Evolutionary conservation across 2,888 invertebrate species (phyloP), one percentile per base, ranked within the genome.

Genomic region (Philereme vetulata): DNA sequence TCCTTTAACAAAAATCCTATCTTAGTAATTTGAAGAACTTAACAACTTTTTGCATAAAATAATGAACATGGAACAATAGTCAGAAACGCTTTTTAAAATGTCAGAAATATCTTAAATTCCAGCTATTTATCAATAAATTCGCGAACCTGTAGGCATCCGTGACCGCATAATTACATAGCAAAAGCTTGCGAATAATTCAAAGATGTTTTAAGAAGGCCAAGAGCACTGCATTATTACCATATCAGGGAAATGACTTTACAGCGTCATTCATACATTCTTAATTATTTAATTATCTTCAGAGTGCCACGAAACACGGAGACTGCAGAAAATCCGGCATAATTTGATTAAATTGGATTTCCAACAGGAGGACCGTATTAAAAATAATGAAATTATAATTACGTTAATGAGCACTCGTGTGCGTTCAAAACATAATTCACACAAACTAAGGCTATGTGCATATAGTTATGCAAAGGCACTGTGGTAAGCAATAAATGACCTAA

Each of bases 201-300:
- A 88, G 86, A 88, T 86, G 88, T 86, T 67, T n/a, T n/a, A n/a
- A n/a, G n/a, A n/a, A n/a, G 76, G 88, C 85, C 88, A 86, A 81
- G 88, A 89, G 89, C 83, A 87, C 87, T 90, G 88, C 89, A 89
- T 90, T 90, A 90, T 90, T 87, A 90, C 88, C 86, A 87, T 88
- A 88, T 88, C 85, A 85, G 83, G 69, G 82, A 84, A 89, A 88
- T 86, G 84, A 85, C 85, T 89, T 86, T 86, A 86, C 85, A 82
- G 82, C 87, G 82, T 88, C 86, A 89, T 88, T 90, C 89, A 90
- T 90, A 89, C 88, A 90, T 90, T 89, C 81, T 88, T 90, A 90
- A 91, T 90, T 88, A 90, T 90, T 90, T 90, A 90, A 91, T 91
- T 90, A 90, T 88, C 89, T 88, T 85, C 78, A 76, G 83, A 87